A percentile compares a stretch with the other conserved stretches of the same genome.
Conservation (phyloP, 2,797 vertebrate species). For the Buphagus erythrorhynchus region DNA sequence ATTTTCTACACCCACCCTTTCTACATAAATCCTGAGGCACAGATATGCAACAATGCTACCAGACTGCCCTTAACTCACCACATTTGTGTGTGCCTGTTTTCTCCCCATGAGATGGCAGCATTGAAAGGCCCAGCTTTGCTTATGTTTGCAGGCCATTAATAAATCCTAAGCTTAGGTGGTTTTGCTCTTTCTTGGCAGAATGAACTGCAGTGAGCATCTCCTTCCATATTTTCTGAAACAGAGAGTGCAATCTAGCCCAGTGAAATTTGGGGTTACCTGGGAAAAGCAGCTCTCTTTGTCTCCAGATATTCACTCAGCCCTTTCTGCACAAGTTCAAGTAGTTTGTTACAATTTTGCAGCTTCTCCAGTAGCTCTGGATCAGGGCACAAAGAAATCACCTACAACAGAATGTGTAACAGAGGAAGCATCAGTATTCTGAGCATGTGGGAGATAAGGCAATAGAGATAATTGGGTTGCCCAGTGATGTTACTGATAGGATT, state of each 20-base stretch:
- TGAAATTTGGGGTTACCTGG: conserved; percentile 74
- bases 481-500: conserved; percentile 6
- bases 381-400: conserved; percentile 90
- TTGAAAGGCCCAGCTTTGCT: conserved; percentile 8
- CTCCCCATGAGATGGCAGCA: conserved; percentile 51
- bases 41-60: rapidly evolving
- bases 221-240: background rate
- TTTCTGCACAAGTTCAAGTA: conserved; percentile 90
- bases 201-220: background rate
- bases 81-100: background rate
- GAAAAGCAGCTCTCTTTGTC: conserved; percentile 85
- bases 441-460: background rate
- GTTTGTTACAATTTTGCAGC: conserved; percentile 83
- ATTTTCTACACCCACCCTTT: background rate
- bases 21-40: background rate
- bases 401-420: background rate
- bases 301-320: conserved; percentile 91
- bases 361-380: conserved; percentile 80
- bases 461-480: conserved; percentile 35
- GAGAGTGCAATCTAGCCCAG: background rate
- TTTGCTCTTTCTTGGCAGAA: background rate
- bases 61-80: background rate
- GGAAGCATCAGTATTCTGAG: conserved; percentile 8
- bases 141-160: background rate
- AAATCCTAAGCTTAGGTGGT: background rate